A percentile compares a stretch with the other conserved stretches of the same genome.
phyloP scores from a whole-genome alignment of 64 coral and sea anemone genomes.

The Exaiptasia diaphana region DNA sequence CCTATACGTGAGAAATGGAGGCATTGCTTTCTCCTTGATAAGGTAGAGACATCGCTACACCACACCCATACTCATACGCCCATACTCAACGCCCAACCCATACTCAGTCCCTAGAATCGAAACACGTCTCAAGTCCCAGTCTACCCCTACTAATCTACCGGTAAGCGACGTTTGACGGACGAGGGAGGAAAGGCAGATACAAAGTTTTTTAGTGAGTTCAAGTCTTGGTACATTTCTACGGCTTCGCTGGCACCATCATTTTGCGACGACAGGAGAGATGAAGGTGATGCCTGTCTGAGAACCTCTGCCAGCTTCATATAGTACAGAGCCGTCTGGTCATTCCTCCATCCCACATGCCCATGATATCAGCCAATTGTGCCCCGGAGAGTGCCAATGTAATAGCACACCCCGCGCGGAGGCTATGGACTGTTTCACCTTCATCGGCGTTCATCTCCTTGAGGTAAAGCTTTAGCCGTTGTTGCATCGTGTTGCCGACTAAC shows the following conservation, averaged over 20 bases:
- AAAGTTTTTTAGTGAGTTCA: conserved; percentile 2
- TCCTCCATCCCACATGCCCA: not conserved
- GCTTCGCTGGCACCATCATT: not conserved
- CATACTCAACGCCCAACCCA: not conserved
- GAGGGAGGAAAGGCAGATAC: not conserved
- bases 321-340: not conserved
- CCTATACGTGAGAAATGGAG: not conserved
- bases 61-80: not conserved
- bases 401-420: not conserved
- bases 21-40: not conserved
- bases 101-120: not conserved
- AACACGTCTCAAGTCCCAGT: too few species aligned
- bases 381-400: not conserved
- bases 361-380: not conserved
- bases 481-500: not conserved
- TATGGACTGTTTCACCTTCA: not conserved
- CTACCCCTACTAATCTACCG: too few species aligned
- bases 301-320: not conserved
- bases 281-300: not conserved
- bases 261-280: not conserved
- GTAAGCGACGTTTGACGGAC: not conserved
- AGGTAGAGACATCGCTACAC: not conserved
- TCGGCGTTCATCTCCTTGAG: not conserved
- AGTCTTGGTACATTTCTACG: not conserved
- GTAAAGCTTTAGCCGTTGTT: not conserved